These are phyloP conservation scores for Sclerurus mexicanus DNA, from an alignment of 2,113 vertebrate species.

Conservation along the genomic window DNA sequence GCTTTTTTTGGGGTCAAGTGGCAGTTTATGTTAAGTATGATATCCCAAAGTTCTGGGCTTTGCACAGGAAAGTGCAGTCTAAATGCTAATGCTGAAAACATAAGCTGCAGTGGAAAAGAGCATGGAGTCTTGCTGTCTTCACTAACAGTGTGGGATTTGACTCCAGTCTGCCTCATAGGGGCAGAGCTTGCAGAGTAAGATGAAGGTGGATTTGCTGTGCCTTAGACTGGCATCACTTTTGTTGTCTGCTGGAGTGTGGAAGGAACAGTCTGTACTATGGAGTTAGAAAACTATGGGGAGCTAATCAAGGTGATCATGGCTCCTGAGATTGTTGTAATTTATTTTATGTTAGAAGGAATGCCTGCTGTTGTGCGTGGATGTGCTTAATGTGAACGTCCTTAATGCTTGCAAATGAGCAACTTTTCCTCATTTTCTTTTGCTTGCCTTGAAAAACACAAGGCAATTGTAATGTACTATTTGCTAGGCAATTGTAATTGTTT, in stretches of 20 bases:
- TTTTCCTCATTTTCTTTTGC: not conserved
- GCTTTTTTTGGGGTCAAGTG: not conserved
- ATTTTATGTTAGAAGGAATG: not conserved
- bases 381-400: too few species aligned
- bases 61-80: not conserved
- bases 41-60: not conserved
- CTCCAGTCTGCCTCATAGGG: not conserved
- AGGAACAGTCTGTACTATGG: not conserved
- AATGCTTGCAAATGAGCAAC: not conserved
- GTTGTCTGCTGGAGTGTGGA: not conserved
- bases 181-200: not conserved
- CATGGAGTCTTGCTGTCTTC: not conserved
- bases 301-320: not conserved
- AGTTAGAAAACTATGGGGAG: not conserved
- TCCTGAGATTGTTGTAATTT: not conserved
- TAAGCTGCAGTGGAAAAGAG: not conserved
- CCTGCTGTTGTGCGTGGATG: not conserved
- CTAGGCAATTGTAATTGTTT: conserved; percentile 14
- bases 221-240: not conserved
- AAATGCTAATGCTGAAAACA: not conserved
- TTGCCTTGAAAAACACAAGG: not conserved
- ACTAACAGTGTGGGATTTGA: not conserved
- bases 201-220: not conserved
- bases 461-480: not conserved
- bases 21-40: not conserved